Base-by-base conservation (phyloP, 2,797 vertebrate species). In the Aotus griseimembra region DNA sequence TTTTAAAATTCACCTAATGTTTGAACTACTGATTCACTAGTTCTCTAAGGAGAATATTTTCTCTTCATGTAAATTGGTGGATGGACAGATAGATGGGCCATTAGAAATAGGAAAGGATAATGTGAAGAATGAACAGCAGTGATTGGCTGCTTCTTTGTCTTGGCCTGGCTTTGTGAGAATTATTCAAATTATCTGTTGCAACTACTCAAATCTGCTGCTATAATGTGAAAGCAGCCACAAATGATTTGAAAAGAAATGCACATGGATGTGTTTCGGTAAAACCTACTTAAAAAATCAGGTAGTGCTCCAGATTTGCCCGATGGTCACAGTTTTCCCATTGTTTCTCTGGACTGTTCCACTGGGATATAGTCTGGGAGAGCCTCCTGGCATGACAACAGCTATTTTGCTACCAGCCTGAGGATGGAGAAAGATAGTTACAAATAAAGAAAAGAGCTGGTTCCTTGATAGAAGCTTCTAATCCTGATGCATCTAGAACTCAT, bases 171-270 rank as follows among this genome's bases (percentile, higher is more conserved):
- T 93, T 64, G 7, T 57, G 58, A 85, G 11, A 83, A 82, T 50
- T 96, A 96, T 84, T 84, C 48, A 57, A 96, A 76, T 88, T 90
- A n/a, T 92, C 57, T 52, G 11, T 50, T 61, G 12, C 73, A 94
- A 44, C 13, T 64, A 84, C 20, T 93, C 55, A 82, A 19, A 85
- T 90, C 46, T 61, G 39, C 41, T 39, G 30, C 92, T 81, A 67
- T 9, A 55, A 91, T 26, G 15, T 50, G 77, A 93, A 76, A 88
- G 20, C 58, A 87, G 24, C 22, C 87, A 86, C 58, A 91, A 39
- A 73, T 4, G 7, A 10, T 41, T 81, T 11, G 9, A 67, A 82
- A 94, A 94, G 52, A 58, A 96, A 87, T 26, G 46, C 24, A 24
- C 41, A 57, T 50, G 44, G 46, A 39, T 41, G 15, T 52, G 41